Evolutionary conservation across 1,140 invertebrate genomes (phyloP).

Genomic region (Drosophila orena): DNA sequence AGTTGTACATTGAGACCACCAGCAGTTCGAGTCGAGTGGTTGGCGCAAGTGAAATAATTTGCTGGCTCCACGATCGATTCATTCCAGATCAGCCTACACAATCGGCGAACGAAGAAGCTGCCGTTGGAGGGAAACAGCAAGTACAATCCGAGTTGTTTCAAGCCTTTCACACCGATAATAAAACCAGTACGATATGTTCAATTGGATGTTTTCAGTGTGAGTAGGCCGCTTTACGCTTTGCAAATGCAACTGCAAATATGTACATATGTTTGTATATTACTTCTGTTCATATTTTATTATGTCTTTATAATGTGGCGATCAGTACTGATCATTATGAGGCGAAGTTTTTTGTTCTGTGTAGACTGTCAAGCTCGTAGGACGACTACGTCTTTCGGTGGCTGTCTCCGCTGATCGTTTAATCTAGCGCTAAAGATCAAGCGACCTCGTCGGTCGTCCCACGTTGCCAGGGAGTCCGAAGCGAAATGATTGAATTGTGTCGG

Average conservation of each 20-base stretch:
- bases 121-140: constrained; percentile 48
- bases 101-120: constrained; percentile 9
- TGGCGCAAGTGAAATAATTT: constrained; percentile 77
- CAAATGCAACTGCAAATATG: too few relatives aligned
- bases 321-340: too few relatives aligned
- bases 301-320: too few relatives aligned
- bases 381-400: constrained; percentile 43
- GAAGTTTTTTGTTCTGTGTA: background rate
- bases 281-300: background rate
- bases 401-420: constrained; percentile 78
- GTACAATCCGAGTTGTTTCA: constrained; percentile 26
- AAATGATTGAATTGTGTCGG: constrained; percentile 84
- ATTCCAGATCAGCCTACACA: constrained; percentile 62
- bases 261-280: too few relatives aligned
- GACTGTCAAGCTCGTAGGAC: constrained; percentile 28
- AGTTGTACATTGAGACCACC: constrained; percentile 80
- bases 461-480: constrained; percentile 18
- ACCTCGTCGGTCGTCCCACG: constrained; percentile 52
- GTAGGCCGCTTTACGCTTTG: too few relatives aligned
- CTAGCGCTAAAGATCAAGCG: constrained; percentile 81
- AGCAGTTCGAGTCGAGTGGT: constrained; percentile 27
- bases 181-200: background rate
- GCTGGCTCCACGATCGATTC: constrained; percentile 49
- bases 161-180: background rate
- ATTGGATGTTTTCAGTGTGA: too few relatives aligned